Evolutionary conservation across 2,888 invertebrate genomes (phyloP).

Genomic region (Drosophila emarginata): DNA sequence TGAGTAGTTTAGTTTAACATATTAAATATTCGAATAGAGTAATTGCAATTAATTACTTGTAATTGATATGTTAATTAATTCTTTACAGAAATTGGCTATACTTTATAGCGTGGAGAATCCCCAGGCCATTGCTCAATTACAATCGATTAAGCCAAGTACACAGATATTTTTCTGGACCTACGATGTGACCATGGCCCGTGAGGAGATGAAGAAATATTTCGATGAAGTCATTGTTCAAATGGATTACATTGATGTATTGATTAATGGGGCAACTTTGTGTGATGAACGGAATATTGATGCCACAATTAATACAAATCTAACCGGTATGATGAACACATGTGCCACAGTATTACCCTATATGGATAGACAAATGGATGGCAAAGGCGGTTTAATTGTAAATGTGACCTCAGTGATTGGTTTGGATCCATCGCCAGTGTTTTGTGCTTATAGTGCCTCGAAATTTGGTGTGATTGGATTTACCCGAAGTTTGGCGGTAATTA

Average conservation of each 20-base stretch:
- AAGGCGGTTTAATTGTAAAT: slow-evolving; percentile 81
- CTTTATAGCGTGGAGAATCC: slow-evolving; percentile 64
- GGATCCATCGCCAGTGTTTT: slow-evolving; percentile 66
- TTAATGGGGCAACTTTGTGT: slow-evolving; percentile 71
- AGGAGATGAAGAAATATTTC: slow-evolving; percentile 73
- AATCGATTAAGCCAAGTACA: slow-evolving; percentile 55
- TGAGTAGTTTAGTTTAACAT: no score
- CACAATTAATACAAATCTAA: slow-evolving; percentile 68
- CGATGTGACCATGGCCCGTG: slow-evolving; percentile 69
- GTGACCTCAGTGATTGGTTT: slow-evolving; percentile 80
- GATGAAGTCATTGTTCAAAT: slow-evolving; percentile 73
- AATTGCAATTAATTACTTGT: background rate
- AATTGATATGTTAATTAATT: slow-evolving; percentile 12
- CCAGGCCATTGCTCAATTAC: slow-evolving; percentile 60
- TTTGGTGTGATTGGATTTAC: slow-evolving; percentile 82
- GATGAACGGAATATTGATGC: slow-evolving; percentile 67
- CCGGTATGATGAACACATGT: slow-evolving; percentile 73
- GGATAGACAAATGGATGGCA: slow-evolving; percentile 80
- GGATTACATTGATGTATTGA: slow-evolving; percentile 73
- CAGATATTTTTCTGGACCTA: slow-evolving; percentile 72
- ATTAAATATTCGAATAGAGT: no score
- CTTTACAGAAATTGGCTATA: slow-evolving; percentile 72
- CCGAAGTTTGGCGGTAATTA: slow-evolving; percentile 74
- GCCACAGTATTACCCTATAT: slow-evolving; percentile 80
- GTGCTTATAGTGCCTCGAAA: slow-evolving; percentile 81